Evolutionary conservation across 2,797 vertebrate species (phyloP).

Genomic region (Capromys pilorides): DNA sequence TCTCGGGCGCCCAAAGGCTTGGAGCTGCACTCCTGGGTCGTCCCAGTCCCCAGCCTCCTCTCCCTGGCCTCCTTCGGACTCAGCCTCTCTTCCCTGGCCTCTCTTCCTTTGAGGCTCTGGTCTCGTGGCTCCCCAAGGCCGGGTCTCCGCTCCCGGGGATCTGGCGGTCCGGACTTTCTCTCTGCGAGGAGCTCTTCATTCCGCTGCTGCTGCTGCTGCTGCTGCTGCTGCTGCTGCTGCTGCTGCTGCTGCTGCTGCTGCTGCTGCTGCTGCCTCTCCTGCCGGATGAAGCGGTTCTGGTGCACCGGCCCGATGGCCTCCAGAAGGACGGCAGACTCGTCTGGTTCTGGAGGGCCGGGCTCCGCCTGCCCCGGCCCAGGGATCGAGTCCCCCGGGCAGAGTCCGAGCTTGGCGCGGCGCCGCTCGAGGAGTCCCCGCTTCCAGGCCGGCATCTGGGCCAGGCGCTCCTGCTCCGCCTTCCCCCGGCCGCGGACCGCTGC

Average conservation of each 20-base stretch:
- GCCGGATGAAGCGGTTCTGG: slow-evolving; percentile 91
- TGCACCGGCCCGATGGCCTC: slow-evolving; percentile 90
- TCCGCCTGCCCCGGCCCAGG: slow-evolving; percentile 76
- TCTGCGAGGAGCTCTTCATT: slow-evolving; percentile 80
- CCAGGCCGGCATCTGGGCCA: slow-evolving; percentile 94
- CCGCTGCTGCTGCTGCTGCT: slow-evolving; percentile 71
- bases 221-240: slow-evolving; percentile 72
- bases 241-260: slow-evolving; percentile 72
- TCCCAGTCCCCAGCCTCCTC: slow-evolving; percentile 64
- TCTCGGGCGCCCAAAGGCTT: slow-evolving; percentile 61
- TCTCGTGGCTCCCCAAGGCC: slow-evolving; percentile 45
- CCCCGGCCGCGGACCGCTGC: slow-evolving; percentile 89
- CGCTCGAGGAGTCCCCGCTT: slow-evolving; percentile 93
- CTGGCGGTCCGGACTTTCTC: slow-evolving; percentile 82
- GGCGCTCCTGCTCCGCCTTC: slow-evolving; percentile 90
- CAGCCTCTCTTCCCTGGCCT: slow-evolving; percentile 59
- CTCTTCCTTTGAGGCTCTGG: slow-evolving; percentile 62
- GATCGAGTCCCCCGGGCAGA: slow-evolving; percentile 76
- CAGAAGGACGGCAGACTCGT: slow-evolving; percentile 84
- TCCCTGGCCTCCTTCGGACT: slow-evolving; percentile 69
- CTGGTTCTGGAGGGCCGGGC: slow-evolving; percentile 70
- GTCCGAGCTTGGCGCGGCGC: slow-evolving; percentile 89
- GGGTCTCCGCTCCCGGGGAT: slow-evolving; percentile 70
- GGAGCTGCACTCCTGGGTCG: slow-evolving; percentile 53
- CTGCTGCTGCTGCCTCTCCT: slow-evolving; percentile 81